These are phyloP conservation scores for Tenthredo mesomela DNA, from an alignment of 2,888 invertebrate genomes.

Conservation along the genomic window DNA sequence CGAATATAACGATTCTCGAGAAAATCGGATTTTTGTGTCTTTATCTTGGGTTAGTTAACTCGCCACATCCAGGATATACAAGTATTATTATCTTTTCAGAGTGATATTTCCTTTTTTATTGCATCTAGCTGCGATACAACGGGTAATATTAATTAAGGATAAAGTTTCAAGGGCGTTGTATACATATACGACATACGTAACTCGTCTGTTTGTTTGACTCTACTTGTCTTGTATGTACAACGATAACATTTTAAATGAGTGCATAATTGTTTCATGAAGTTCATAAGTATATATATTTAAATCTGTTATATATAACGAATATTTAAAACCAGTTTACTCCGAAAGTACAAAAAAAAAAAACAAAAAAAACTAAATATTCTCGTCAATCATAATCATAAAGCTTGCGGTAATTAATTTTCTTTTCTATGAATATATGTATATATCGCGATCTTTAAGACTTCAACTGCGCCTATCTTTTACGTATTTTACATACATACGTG, in stretches of 20 bases:
- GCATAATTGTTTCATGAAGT: not conserved
- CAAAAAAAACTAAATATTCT: not conserved
- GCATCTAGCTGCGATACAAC: not conserved
- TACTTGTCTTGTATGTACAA: not conserved
- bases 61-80: slow-evolving; percentile 32
- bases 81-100: not conserved
- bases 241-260: not conserved
- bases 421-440: not conserved
- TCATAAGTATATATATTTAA: not conserved
- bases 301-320: not conserved
- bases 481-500: not conserved
- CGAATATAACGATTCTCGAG: not conserved
- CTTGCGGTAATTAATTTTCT: not conserved
- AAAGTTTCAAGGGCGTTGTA: not conserved
- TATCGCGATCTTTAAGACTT: not conserved
- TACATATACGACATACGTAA: not conserved
- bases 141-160: not conserved
- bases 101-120: not conserved
- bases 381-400: not conserved
- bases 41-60: slow-evolving; percentile 26
- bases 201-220: not conserved
- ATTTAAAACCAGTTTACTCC: not conserved
- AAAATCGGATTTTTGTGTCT: not conserved
- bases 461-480: slow-evolving; percentile 23
- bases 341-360: not conserved